Conservation (phyloP, 2,113 vertebrate genomes). For the Tetrao urogallus region DNA sequence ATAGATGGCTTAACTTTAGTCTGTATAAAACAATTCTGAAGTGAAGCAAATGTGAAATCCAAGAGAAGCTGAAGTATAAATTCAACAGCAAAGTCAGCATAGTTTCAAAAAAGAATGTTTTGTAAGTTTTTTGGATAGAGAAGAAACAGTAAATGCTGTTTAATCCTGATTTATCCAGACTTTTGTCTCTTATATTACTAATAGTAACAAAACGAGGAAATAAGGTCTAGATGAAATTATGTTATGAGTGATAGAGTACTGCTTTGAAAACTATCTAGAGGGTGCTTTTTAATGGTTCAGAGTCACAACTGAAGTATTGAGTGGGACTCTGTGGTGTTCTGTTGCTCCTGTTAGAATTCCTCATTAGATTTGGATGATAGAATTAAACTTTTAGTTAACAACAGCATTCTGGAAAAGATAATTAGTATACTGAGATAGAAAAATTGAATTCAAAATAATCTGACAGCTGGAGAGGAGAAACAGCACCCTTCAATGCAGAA, state of each 20-base stretch:
- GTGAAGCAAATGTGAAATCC: neutral
- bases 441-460: neutral
- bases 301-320: neutral
- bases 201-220: neutral
- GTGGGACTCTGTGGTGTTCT: neutral
- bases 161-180: neutral
- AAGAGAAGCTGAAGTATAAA: neutral
- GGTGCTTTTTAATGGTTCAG: neutral
- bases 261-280: neutral
- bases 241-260: neutral
- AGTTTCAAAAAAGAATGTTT: neutral
- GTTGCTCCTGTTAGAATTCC: neutral
- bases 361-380: neutral
- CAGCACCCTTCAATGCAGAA: neutral
- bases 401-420: neutral
- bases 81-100: neutral
- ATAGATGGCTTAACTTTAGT: slow-evolving; percentile 8
- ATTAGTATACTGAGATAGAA: neutral
- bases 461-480: neutral
- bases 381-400: neutral
- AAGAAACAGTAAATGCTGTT: neutral
- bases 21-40: slow-evolving; percentile 14
- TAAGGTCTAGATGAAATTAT: neutral
- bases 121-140: neutral
- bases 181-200: neutral